Conservation (phyloP, 1,140 invertebrate genomes). For the Ectropis grisescens region DNA sequence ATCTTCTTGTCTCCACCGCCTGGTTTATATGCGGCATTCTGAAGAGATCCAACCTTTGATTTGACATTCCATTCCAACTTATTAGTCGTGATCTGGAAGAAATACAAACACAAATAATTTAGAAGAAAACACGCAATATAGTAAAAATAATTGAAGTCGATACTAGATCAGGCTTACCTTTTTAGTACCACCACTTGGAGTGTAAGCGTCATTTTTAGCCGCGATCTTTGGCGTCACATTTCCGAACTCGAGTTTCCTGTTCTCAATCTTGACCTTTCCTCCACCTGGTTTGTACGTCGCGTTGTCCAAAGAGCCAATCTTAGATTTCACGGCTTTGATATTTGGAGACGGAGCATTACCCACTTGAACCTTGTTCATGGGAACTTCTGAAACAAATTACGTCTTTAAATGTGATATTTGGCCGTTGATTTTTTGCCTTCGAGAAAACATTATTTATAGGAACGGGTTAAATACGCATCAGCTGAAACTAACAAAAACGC, state of each 20-base stretch:
- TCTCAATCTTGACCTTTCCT: slow-evolving; percentile 92
- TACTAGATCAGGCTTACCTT: slow-evolving; percentile 74
- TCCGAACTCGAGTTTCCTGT: slow-evolving; percentile 88
- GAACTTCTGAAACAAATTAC: slow-evolving; percentile 75
- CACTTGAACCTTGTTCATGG: slow-evolving; percentile 95
- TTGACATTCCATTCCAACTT: slow-evolving; percentile 95
- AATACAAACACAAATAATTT: slow-evolving; percentile 2
- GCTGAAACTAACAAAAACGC: too few species aligned
- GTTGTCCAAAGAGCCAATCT: slow-evolving; percentile 96
- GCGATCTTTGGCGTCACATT: slow-evolving; percentile 84
- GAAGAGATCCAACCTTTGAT: slow-evolving; percentile 92
- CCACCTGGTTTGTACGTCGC: slow-evolving; percentile 92
- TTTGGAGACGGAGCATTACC: slow-evolving; percentile 92
- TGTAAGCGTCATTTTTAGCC: slow-evolving; percentile 92
- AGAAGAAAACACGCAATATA: too few species aligned
- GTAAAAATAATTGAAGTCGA: too few species aligned
- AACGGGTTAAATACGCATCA: too few species aligned
- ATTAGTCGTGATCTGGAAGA: slow-evolving; percentile 81
- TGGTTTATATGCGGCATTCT: slow-evolving; percentile 93
- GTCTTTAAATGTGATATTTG: neutral
- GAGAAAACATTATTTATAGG: too few species aligned
- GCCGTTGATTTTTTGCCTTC: too few species aligned
- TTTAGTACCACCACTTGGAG: slow-evolving; percentile 90
- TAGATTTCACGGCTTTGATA: slow-evolving; percentile 90
- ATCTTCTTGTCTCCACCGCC: slow-evolving; percentile 95